Conservation (phyloP, 2,888 invertebrate species). For the Protodeltote pygarga region DNA sequence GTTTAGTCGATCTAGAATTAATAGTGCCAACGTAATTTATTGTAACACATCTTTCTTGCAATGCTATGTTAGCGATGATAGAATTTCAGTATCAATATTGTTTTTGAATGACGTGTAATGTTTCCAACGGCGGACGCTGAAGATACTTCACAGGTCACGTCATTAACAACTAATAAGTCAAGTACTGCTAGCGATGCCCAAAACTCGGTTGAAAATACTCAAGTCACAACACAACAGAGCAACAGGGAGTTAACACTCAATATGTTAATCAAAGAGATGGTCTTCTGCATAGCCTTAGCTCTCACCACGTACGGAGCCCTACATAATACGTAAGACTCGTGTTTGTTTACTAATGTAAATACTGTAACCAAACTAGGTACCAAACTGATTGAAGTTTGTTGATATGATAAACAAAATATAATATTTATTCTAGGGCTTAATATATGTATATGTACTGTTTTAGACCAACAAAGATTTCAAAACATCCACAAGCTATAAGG, state of each 20-base stretch:
- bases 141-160: conserved; percentile 81
- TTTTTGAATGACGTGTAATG: conserved; percentile 86
- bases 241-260: conserved; percentile 80
- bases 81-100: conserved; percentile 64
- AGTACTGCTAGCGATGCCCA: conserved; percentile 76
- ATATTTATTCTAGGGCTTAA: neutral
- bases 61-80: conserved; percentile 63
- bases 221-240: conserved; percentile 68
- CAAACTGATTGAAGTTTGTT: no score
- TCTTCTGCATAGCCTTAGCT: conserved; percentile 88
- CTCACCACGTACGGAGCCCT: conserved; percentile 90
- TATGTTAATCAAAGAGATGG: conserved; percentile 88
- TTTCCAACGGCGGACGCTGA: conserved; percentile 83
- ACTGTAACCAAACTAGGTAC: no score
- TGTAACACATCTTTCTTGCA: conserved; percentile 49
- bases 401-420: no score
- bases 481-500: conserved; percentile 86
- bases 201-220: conserved; percentile 68
- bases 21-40: conserved; percentile 35
- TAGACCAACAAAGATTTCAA: conserved; percentile 75
- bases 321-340: conserved; percentile 89
- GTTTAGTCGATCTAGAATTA: conserved; percentile 35
- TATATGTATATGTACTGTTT: conserved; percentile 1
- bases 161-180: conserved; percentile 69
- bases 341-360: conserved; percentile 9